phyloP scores from a whole-genome alignment of 2,113 vertebrate genomes.

The Caretta caretta region DNA sequence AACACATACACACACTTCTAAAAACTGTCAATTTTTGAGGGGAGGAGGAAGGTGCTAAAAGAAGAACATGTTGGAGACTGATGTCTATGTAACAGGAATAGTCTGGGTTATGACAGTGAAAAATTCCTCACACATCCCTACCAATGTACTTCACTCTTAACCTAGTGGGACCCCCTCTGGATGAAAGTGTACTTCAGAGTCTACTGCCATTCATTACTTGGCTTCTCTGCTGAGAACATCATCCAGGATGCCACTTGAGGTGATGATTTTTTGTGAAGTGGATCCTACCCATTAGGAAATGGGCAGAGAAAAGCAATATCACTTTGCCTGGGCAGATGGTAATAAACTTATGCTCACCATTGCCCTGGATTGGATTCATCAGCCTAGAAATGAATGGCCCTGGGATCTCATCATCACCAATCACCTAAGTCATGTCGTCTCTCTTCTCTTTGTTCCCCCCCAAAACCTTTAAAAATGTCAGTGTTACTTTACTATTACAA shows the following conservation, averaged over 20 bases:
- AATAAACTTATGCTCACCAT: not conserved
- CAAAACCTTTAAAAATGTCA: not conserved
- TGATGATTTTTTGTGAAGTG: not conserved
- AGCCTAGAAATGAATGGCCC: not conserved
- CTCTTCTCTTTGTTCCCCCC: not conserved
- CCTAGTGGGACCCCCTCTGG: not conserved
- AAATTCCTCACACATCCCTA: not conserved
- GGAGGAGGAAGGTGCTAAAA: not conserved
- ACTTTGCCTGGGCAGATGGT: not conserved
- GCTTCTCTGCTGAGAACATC: not conserved
- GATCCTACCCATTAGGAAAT: accelerated
- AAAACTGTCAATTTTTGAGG: not conserved
- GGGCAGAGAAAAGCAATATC: not conserved
- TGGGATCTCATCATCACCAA: not conserved
- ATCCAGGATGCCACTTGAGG: not conserved
- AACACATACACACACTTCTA: not conserved
- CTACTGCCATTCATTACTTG: accelerated
- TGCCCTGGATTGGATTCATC: not conserved
- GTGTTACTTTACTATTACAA: not conserved
- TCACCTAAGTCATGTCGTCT: accelerated
- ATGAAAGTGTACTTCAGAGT: not conserved
- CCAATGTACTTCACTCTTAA: not conserved
- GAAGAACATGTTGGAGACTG: not conserved
- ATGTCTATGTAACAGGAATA: not conserved
- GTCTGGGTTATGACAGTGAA: not conserved